Base-by-base conservation (phyloP, 2,888 invertebrate species). In the Lutraria lutraria region DNA sequence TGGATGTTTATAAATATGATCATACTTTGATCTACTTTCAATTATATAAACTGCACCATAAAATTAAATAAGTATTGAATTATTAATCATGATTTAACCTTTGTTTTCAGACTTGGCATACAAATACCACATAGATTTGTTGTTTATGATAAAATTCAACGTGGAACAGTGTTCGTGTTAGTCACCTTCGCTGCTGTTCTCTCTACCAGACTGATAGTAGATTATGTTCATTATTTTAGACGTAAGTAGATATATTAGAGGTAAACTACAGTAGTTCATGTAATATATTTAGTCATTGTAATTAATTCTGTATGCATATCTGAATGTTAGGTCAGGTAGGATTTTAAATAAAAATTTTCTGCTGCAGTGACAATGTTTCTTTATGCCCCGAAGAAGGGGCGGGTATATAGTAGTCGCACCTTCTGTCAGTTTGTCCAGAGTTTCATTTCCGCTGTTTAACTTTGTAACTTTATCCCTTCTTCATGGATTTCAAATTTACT, bases 71-170 rank as follows among this genome's bases (percentile, higher is more conserved):
- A 4, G 2, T 43, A 43, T 43, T 43, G 43, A 43, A 4, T 43
- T 43, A 8, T 43, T 43, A 43, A 43, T 43, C 43, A 43, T 43
- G 43, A n/a, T n/a, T n/a, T 8, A 43, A 43, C 43, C 43, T 43
- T 43, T 43, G n/a, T n/a, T 76, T 54, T 76, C 54, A 84, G 84
- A 25, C 29, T 54, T 25, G 34, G 54, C 4, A 79, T 85, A 15
- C 15, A 25, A 25, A 56, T 86, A 16, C 89, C 89, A 6, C 89
- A 89, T 34, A 83, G 79, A 80, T 89, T 83, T 68, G 86, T 79
- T 21, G 13, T 86, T 1, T 89, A 89, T 86, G 86, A 89, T 68
- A 80, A 79, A 31, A 1, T 89, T 54, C 89, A 89, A 79, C 76
- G 80, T 52, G 34, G 63, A 0, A 34, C 81, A 31, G 89, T 89